These are phyloP conservation scores for Orgyia antiqua DNA, from an alignment of 2,888 invertebrate genomes.

Conservation along the genomic window DNA sequence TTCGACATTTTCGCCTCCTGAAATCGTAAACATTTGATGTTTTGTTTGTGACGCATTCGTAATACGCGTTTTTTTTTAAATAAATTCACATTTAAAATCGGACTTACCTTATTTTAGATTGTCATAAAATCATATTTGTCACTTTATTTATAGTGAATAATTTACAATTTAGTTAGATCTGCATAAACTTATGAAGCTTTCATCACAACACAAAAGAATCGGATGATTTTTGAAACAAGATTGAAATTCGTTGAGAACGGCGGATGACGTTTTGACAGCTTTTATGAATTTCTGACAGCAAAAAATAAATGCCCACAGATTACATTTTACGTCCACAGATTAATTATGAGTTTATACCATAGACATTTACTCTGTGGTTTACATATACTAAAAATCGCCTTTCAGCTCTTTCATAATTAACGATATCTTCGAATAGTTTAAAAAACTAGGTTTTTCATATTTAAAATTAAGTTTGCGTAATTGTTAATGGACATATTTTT, in stretches of 20 bases:
- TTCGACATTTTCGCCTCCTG: slow-evolving; percentile 62
- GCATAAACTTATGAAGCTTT: slow-evolving; percentile 27
- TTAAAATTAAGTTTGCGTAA: too few species aligned
- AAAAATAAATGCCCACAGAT: too few species aligned
- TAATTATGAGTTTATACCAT: too few species aligned
- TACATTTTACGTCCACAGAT: too few species aligned
- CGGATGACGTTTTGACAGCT: slow-evolving; percentile 45
- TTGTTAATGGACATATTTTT: too few species aligned
- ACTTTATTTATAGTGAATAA: slow-evolving; percentile 16
- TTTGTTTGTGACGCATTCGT: slow-evolving; percentile 68
- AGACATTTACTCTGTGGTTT: too few species aligned
- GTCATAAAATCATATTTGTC: slow-evolving; percentile 60
- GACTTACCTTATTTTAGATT: slow-evolving; percentile 41
- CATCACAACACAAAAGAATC: slow-evolving; percentile 26
- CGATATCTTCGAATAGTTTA: too few species aligned
- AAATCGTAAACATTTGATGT: slow-evolving; percentile 63
- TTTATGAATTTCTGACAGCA: too few species aligned
- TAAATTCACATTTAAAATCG: slow-evolving; percentile 8
- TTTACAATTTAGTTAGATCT: slow-evolving; percentile 37
- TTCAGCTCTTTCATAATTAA: too few species aligned
- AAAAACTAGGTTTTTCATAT: too few species aligned
- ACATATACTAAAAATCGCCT: too few species aligned
- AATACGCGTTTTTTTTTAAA: slow-evolving; percentile 57
- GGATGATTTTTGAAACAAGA: slow-evolving; percentile 45
- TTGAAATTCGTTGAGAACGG: slow-evolving; percentile 45